Percentiles rank a stretch among this genome's conserved stretches.
Evolutionary conservation across 2,113 vertebrate species (phyloP).

Genomic region (Protobothrops flavoviridis): DNA sequence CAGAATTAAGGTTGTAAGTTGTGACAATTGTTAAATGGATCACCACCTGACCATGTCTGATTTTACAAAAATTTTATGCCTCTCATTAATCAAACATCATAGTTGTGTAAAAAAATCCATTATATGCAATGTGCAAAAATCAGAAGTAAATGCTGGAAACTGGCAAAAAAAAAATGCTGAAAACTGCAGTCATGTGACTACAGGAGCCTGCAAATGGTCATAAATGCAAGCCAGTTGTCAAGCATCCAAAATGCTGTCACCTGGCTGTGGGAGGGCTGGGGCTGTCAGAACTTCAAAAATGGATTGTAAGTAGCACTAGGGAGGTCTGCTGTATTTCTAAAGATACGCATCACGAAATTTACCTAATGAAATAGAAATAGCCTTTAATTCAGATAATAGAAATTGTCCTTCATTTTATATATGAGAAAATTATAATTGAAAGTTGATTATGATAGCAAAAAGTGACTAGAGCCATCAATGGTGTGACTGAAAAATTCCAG

Average conservation of each 20-base stretch:
- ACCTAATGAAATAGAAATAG: background rate
- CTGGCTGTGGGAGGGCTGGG: no score
- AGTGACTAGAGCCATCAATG: background rate
- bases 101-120: no score
- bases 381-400: background rate
- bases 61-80: no score
- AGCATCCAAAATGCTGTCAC: no score
- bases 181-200: background rate
- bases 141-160: background rate
- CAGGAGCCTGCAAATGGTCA: background rate
- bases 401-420: background rate
- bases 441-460: background rate
- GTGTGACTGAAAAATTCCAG: slow-evolving; percentile 1
- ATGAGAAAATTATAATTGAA: background rate
- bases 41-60: no score
- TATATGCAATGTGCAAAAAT: background rate
- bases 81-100: no score
- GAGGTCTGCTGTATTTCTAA: background rate
- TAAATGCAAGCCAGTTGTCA: no score
- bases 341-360: background rate
- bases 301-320: no score
- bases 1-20: no score
- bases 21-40: no score
- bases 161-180: background rate
- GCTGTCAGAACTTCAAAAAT: no score